A percentile compares a stretch with the other conserved stretches of the same genome.
Conservation (phyloP, 2,113 vertebrate species). For the Brachyhypopomus gauderio region DNA sequence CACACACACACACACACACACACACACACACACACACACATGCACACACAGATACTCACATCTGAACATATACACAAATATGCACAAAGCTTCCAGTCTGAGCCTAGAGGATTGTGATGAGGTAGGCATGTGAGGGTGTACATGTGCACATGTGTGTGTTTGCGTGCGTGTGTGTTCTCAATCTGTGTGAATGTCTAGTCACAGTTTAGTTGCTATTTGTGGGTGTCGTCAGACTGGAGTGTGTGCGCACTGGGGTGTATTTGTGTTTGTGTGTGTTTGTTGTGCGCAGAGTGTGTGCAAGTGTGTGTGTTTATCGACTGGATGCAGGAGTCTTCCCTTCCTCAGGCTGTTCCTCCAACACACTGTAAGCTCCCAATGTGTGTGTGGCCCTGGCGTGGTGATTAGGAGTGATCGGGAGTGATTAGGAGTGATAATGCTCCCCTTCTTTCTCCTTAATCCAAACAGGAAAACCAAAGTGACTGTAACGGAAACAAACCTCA, state of each 20-base stretch:
- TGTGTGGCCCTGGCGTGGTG: constrained; percentile 12
- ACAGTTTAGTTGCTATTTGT: too few species aligned
- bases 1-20: background rate
- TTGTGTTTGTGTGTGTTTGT: constrained; percentile 23
- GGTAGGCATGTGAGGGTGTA: background rate
- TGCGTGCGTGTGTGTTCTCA: background rate
- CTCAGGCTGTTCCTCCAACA: constrained; percentile 37
- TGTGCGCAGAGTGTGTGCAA: constrained; percentile 4
- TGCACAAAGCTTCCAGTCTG: constrained; percentile 17
- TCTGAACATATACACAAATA: background rate
- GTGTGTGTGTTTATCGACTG: background rate
- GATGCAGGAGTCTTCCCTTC: background rate
- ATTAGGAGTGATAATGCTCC: background rate
- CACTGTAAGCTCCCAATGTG: constrained; percentile 22
- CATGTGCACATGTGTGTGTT: background rate
- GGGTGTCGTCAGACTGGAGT: background rate
- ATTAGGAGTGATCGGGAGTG: background rate
- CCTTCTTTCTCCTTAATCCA: constrained; percentile 29
- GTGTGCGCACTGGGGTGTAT: too few species aligned
- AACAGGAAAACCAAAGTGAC: constrained; percentile 40
- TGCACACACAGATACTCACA: background rate
- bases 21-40: constrained; percentile 1
- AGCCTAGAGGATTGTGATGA: constrained; percentile 38
- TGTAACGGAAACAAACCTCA: constrained; percentile 40
- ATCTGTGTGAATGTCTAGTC: too few species aligned